A percentile compares a stretch with the other conserved stretches of the same genome.
These are phyloP conservation scores for Endomychus coccineus DNA, from an alignment of 2,888 invertebrate genomes.

Conservation along the genomic window DNA sequence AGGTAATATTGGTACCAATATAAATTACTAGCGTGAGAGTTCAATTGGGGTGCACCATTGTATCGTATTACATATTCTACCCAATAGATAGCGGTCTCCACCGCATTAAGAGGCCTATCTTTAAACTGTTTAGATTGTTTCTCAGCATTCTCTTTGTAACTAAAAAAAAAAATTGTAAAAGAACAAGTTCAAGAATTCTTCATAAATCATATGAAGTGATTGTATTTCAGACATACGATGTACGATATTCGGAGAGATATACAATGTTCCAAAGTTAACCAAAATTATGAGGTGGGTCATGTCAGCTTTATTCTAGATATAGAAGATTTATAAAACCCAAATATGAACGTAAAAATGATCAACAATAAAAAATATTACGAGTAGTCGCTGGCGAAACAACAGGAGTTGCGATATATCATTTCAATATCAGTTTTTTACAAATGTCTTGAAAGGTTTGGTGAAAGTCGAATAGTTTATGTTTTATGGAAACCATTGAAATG, in stretches of 20 bases:
- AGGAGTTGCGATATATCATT: too few species aligned
- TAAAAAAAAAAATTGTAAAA: slow-evolving; percentile 14
- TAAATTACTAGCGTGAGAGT: slow-evolving; percentile 46
- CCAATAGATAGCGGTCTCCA: slow-evolving; percentile 54
- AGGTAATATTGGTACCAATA: slow-evolving; percentile 46
- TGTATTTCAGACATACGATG: background rate
- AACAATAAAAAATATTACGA: too few species aligned
- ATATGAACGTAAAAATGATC: too few species aligned
- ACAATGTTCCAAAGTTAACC: background rate
- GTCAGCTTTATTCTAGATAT: too few species aligned
- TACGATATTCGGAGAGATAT: background rate
- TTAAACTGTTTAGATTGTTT: slow-evolving; percentile 43
- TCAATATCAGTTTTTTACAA: too few species aligned
- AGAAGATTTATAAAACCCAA: too few species aligned
- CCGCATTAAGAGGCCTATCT: slow-evolving; percentile 48
- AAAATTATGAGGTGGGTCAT: too few species aligned
- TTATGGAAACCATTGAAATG: too few species aligned
- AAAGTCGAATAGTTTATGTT: too few species aligned
- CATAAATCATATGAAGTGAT: background rate
- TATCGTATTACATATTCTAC: slow-evolving; percentile 54
- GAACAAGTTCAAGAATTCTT: background rate
- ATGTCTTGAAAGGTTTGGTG: too few species aligned
- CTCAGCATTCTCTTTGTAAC: slow-evolving; percentile 34
- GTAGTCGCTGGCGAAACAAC: too few species aligned
- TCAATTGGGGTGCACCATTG: slow-evolving; percentile 45